Conservation (phyloP, 2,797 vertebrate genomes). For the Manis pentadactyla region DNA sequence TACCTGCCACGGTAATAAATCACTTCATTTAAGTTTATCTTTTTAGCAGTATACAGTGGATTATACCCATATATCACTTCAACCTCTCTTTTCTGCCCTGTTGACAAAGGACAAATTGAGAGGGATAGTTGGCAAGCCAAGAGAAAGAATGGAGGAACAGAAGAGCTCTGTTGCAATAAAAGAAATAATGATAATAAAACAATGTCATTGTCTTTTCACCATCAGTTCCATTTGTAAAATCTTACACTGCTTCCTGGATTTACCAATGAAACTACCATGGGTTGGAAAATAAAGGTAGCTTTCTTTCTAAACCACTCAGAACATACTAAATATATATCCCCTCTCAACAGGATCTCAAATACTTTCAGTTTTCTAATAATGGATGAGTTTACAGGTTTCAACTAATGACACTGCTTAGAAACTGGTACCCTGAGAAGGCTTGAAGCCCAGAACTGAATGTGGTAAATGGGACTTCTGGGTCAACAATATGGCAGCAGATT, state of each 20-base stretch:
- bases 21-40: conserved; percentile 60
- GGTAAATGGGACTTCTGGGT: not conserved
- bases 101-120: conserved; percentile 71
- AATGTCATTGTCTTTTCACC: not conserved
- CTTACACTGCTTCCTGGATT: not conserved
- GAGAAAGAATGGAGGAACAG: not conserved
- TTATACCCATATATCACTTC: conserved; percentile 54
- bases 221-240: conserved; percentile 6
- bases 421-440: not conserved
- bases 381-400: not conserved
- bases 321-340: not conserved
- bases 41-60: conserved; percentile 57
- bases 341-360: not conserved
- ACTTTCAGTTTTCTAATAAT: not conserved
- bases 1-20: conserved; percentile 68
- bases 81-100: conserved; percentile 61
- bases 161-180: not conserved
- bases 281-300: conserved; percentile 24
- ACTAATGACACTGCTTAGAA: not conserved
- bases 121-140: conserved; percentile 38
- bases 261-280: not conserved
- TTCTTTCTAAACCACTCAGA: not conserved
- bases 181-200: not conserved
- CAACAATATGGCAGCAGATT: not conserved
- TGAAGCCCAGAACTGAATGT: not conserved